Conservation (phyloP, 2,113 vertebrate genomes). For the Formicarius rufipectus region DNA sequence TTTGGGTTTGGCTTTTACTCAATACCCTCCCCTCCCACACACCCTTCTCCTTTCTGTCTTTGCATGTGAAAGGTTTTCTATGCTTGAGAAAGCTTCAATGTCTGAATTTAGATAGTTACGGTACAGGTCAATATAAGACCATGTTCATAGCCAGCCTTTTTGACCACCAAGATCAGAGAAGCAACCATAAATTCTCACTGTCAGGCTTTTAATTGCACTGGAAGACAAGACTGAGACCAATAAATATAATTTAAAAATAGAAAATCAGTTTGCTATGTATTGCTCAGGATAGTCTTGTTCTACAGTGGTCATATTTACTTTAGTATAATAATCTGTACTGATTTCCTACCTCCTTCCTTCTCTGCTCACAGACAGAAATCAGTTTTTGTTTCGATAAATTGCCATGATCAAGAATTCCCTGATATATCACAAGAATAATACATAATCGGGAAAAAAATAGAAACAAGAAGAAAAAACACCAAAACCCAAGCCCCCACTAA, state of each 20-base stretch:
- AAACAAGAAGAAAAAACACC: accelerated
- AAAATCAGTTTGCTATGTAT: neutral
- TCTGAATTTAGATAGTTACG: neutral
- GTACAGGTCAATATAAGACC: neutral
- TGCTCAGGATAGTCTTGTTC: neutral
- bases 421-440: neutral
- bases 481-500: neutral
- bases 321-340: neutral
- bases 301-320: neutral
- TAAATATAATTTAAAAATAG: neutral
- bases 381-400: neutral
- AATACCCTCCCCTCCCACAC: too few relatives aligned
- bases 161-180: neutral
- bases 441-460: neutral
- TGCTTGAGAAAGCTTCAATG: neutral
- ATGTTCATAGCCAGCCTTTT: neutral
- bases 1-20: neutral
- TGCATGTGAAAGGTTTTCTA: neutral
- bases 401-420: neutral
- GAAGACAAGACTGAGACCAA: neutral
- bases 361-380: neutral
- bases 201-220: neutral
- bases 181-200: neutral
- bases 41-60: neutral
- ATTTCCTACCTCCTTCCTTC: neutral